Evolutionary conservation across 1,140 invertebrate genomes (phyloP).

Genomic region (Andricus grossulariae): DNA sequence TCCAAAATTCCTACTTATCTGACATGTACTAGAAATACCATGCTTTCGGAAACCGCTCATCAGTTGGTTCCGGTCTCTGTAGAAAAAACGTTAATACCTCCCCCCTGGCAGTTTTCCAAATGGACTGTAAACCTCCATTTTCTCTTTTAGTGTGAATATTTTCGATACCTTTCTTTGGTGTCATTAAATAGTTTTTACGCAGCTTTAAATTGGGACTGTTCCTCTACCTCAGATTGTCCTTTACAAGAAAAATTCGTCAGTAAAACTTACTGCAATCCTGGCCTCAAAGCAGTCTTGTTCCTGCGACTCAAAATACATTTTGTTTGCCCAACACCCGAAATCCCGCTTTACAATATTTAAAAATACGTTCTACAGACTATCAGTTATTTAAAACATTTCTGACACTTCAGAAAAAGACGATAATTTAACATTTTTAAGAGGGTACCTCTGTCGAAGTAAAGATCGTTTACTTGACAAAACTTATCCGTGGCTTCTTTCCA

Average conservation of each 20-base stretch:
- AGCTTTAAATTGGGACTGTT: background rate
- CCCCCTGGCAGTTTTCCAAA: background rate
- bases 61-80: background rate
- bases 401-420: background rate
- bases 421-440: background rate
- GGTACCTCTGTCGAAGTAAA: too few relatives aligned
- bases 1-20: too few relatives aligned
- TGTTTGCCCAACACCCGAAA: background rate
- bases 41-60: background rate
- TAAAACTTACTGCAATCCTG: background rate
- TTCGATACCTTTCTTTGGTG: background rate
- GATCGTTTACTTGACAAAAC: too few relatives aligned
- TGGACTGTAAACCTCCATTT: too few relatives aligned
- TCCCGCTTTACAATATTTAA: background rate
- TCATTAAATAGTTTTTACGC: background rate
- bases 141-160: background rate
- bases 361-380: background rate
- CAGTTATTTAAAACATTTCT: too few relatives aligned
- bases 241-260: background rate
- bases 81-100: constrained; percentile 22
- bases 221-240: background rate
- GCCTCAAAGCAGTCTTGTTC: background rate
- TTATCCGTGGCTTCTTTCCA: too few relatives aligned
- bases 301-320: constrained; percentile 23
- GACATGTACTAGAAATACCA: background rate